Conservation (phyloP, 1,140 invertebrate genomes). For the Pogonomyrmex barbatus region DNA sequence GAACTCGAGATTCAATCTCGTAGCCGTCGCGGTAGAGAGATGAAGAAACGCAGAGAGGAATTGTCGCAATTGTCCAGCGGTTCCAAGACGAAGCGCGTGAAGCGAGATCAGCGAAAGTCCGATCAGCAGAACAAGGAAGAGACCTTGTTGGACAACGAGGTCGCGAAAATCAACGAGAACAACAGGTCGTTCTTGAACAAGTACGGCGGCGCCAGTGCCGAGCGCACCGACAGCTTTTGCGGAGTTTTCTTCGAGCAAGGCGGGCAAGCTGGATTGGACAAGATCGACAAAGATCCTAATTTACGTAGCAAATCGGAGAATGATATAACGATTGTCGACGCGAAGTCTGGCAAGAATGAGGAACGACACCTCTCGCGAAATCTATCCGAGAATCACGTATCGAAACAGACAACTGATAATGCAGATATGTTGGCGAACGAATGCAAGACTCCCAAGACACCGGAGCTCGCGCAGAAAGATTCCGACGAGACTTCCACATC, state of each 20-base stretch:
- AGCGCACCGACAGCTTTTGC: slow-evolving; percentile 69
- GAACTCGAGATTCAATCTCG: slow-evolving; percentile 76
- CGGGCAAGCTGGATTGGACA: slow-evolving; percentile 51
- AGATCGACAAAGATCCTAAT: slow-evolving; percentile 54
- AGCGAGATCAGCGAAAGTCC: slow-evolving; percentile 78
- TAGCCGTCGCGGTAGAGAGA: slow-evolving; percentile 78
- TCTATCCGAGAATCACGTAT: slow-evolving; percentile 63
- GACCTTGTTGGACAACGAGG: slow-evolving; percentile 83
- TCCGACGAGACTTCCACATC: slow-evolving; percentile 83
- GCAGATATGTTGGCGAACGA: slow-evolving; percentile 49
- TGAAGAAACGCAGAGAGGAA: slow-evolving; percentile 80
- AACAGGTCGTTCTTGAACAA: slow-evolving; percentile 72
- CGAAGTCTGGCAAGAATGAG: slow-evolving; percentile 16
- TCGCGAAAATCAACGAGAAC: slow-evolving; percentile 84
- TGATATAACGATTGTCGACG: slow-evolving; percentile 72
- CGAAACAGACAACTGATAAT: slow-evolving; percentile 61
- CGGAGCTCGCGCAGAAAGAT: slow-evolving; percentile 86
- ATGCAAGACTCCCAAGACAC: slow-evolving; percentile 72
- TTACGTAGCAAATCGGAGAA: slow-evolving; percentile 84
- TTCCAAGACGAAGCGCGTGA: slow-evolving; percentile 77
- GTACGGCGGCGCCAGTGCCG: slow-evolving; percentile 60
- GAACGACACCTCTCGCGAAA: slow-evolving; percentile 63
- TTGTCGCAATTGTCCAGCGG: slow-evolving; percentile 54
- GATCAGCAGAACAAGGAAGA: slow-evolving; percentile 85
- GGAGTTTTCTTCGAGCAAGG: slow-evolving; percentile 77